Percentiles rank a stretch among this genome's conserved stretches.
Evolutionary conservation across 2,113 vertebrate species (phyloP).

Genomic region (Drymodes brunneopygia): DNA sequence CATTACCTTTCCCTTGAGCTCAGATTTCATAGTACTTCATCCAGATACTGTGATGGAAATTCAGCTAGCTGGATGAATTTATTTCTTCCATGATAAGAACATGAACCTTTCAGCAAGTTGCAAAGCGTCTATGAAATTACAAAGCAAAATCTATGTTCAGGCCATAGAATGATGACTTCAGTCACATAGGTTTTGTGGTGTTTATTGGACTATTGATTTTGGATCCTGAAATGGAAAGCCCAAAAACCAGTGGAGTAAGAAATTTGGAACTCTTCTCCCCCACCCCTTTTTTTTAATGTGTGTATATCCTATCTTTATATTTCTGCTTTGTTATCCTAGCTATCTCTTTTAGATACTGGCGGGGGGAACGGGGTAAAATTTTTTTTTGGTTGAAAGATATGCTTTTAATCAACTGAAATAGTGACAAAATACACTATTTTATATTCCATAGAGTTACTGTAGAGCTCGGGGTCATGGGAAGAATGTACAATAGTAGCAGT

Average conservation of each 20-base stretch:
- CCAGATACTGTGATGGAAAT: background rate
- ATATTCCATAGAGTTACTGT: background rate
- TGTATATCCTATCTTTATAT: background rate
- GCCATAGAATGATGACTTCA: background rate
- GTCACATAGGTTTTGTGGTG: background rate
- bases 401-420: background rate
- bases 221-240: background rate
- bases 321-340: background rate
- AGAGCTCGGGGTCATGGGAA: background rate
- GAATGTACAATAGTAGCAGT: background rate
- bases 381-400: background rate
- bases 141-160: background rate
- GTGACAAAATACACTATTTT: background rate
- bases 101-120: background rate
- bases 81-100: background rate
- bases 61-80: background rate
- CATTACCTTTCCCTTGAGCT: background rate
- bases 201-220: background rate
- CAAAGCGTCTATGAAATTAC: background rate
- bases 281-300: background rate
- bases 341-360: background rate
- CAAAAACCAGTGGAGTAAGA: background rate
- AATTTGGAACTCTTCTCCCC: background rate
- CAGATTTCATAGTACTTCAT: background rate
- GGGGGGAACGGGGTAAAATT: too few relatives aligned